Evolutionary conservation across 2,113 vertebrate species (phyloP).

Genomic region (Nyctibius bracteatus): DNA sequence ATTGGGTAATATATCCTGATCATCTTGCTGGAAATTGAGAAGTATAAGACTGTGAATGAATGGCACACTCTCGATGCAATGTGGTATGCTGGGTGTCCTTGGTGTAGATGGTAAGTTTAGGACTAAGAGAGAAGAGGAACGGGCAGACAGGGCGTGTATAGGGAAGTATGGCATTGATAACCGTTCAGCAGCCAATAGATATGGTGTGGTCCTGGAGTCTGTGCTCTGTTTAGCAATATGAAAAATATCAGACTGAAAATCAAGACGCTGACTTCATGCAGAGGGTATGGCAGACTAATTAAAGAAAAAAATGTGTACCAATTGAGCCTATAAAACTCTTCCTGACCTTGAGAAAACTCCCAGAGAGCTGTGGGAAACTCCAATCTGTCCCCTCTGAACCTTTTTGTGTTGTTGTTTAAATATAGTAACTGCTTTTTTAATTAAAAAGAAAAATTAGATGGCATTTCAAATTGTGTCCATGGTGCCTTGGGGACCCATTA

Average conservation of each 20-base stretch:
- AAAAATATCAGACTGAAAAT: slow-evolving; percentile 54
- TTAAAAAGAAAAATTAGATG: slow-evolving; percentile 64
- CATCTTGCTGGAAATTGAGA: not conserved
- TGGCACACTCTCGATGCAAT: fast-evolving
- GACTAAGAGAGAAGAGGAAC: not conserved
- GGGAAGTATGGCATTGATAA: not conserved
- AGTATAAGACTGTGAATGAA: not conserved
- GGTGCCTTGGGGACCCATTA: slow-evolving; percentile 66
- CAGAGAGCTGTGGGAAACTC: slow-evolving; percentile 65
- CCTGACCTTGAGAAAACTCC: slow-evolving; percentile 48
- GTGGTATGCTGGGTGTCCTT: not conserved
- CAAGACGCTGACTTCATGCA: slow-evolving; percentile 61
- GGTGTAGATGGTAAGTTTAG: not conserved
- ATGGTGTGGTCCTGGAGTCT: not conserved
- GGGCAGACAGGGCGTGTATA: not conserved
- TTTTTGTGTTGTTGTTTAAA: slow-evolving; percentile 55
- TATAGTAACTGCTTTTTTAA: slow-evolving; percentile 66
- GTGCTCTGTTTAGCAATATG: not conserved
- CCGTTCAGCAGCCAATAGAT: not conserved
- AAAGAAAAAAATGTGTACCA: slow-evolving; percentile 39
- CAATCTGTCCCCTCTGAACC: slow-evolving; percentile 30
- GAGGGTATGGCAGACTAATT: slow-evolving; percentile 59
- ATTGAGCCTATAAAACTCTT: slow-evolving; percentile 54
- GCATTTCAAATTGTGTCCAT: slow-evolving; percentile 64
- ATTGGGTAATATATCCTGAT: not conserved